These are phyloP conservation scores for Clavelina lepadiformis DNA, from an alignment of 23 tunicate species.

Conservation along the genomic window DNA sequence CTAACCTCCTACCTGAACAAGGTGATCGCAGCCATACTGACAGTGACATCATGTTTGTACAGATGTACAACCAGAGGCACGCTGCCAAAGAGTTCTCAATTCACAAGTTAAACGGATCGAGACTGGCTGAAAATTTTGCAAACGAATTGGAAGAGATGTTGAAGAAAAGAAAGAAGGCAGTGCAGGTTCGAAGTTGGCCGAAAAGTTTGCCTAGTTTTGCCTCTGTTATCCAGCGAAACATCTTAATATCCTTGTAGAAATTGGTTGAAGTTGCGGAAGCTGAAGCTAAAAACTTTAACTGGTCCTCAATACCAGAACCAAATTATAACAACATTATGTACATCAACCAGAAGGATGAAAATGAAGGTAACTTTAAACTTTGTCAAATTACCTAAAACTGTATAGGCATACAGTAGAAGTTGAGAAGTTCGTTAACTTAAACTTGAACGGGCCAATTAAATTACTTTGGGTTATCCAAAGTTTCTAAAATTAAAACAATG, in stretches of 20 bases:
- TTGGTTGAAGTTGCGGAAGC: conserved; percentile 36
- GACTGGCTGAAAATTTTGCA: conserved; percentile 21
- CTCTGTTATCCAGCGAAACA: no score
- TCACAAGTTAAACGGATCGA: conserved; percentile 22
- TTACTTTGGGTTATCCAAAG: no score
- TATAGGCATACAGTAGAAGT: no score
- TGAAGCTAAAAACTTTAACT: conserved; percentile 2
- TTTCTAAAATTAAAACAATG: no score
- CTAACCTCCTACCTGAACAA: no score
- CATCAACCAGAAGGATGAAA: conserved; percentile 3
- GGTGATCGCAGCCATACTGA: no score
- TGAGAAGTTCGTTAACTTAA: no score
- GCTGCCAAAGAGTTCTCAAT: conserved; percentile 23
- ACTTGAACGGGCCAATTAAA: no score
- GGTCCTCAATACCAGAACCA: neutral
- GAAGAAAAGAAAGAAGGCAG: conserved; percentile 42
- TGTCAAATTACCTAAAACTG: no score
- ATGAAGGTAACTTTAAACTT: neutral
- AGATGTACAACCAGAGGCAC: conserved; percentile 20
- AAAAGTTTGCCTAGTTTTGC: neutral
- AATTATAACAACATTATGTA: conserved; percentile 16
- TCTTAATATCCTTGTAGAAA: conserved; percentile 19
- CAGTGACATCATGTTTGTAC: neutral
- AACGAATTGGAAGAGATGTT: conserved; percentile 45
- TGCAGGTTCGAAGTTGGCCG: conserved; percentile 20